Percentiles rank a stretch among this genome's conserved stretches.
Conservation (phyloP, 37 sponge, comb jelly and placozoan species). For the Beroe forskalii region DNA sequence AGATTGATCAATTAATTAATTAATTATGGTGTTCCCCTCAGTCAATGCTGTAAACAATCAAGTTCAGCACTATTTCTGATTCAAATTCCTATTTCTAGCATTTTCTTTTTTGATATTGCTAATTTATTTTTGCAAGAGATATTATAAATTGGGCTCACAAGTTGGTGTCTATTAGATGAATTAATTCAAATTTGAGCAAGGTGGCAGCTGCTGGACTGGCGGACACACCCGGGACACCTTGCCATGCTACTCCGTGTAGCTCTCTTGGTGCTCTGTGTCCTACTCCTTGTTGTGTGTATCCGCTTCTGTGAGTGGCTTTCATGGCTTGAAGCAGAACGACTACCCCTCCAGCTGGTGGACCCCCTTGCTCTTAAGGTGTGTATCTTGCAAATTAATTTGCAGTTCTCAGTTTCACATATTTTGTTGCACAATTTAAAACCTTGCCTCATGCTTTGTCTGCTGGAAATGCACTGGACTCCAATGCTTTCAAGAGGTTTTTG, state of each 20-base stretch:
- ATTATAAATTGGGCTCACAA: no score
- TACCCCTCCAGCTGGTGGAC: constrained; percentile 58
- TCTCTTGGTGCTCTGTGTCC: constrained; percentile 62
- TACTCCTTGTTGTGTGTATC: constrained; percentile 47
- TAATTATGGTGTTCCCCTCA: no score
- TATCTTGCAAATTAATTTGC: background rate
- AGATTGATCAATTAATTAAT: no score
- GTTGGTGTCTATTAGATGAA: no score
- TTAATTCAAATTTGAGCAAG: background rate
- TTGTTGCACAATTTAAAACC: background rate
- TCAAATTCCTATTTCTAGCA: no score
- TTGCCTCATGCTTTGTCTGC: background rate
- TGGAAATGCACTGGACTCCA: background rate
- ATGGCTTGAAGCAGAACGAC: constrained; percentile 47
- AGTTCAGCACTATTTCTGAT: no score
- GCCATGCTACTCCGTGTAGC: constrained; percentile 63
- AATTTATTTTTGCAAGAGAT: no score
- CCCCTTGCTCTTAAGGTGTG: constrained; percentile 61
- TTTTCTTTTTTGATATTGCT: no score
- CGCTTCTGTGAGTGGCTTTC: constrained; percentile 62
- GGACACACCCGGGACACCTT: background rate
- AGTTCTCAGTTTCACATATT: background rate
- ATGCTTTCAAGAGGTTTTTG: no score
- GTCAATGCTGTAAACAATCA: no score
- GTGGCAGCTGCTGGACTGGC: background rate